phyloP scores from a whole-genome alignment of 2,888 invertebrate species.

The Metalampra italica region DNA sequence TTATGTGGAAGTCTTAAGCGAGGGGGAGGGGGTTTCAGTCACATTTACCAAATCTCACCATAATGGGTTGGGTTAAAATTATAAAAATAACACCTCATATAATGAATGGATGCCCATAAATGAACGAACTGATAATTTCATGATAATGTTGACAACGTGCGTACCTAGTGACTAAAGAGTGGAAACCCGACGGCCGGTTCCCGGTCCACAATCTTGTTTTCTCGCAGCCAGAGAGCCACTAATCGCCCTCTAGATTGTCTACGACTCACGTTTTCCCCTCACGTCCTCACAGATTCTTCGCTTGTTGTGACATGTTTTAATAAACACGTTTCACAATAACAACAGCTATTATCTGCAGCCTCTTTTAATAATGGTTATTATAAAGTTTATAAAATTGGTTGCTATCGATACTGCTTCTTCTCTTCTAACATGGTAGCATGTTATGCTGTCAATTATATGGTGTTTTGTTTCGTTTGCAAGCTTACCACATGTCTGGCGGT shows the following conservation, averaged over 20 bases:
- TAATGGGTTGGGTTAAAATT: too few relatives aligned
- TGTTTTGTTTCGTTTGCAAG: too few relatives aligned
- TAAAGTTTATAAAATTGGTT: background rate
- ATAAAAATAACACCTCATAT: too few relatives aligned
- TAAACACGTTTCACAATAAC: conserved; percentile 18
- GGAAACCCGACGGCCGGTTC: too few relatives aligned
- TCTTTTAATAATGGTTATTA: background rate
- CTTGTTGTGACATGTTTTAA: conserved; percentile 37
- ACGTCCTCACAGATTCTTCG: conserved; percentile 32
- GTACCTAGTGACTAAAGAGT: too few relatives aligned
- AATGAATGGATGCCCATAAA: too few relatives aligned
- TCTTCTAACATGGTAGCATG: background rate
- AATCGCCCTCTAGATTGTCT: conserved; percentile 30
- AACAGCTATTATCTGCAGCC: conserved; percentile 12
- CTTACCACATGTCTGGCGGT: too few relatives aligned
- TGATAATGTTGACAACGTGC: too few relatives aligned
- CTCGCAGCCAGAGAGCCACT: conserved; percentile 16
- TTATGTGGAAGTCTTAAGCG: too few relatives aligned
- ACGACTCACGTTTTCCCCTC: conserved; percentile 37
- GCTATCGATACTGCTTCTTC: background rate
- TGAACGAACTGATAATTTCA: too few relatives aligned
- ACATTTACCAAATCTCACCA: too few relatives aligned
- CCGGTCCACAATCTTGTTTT: conserved; percentile 12
- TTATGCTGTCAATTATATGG: background rate
- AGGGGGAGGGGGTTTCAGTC: too few relatives aligned